Evolutionary conservation across 2,888 invertebrate genomes (phyloP).

Genomic region (Drosophila anomalata): DNA sequence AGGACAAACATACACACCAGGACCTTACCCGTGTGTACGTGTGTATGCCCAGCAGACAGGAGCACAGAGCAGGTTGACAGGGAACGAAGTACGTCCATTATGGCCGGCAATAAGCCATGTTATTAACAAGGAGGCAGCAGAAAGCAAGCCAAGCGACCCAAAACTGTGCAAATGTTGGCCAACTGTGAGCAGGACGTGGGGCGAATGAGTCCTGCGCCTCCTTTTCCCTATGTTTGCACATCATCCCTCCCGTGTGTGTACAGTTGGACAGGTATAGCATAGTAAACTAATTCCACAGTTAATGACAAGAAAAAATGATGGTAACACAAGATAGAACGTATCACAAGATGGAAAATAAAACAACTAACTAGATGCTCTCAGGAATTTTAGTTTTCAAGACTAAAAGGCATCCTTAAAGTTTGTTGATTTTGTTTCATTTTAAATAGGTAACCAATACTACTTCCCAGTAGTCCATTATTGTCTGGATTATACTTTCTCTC

Average conservation of each 20-base stretch:
- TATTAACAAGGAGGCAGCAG: slow-evolving; percentile 60
- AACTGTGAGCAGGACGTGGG: slow-evolving; percentile 42
- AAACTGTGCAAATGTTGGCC: slow-evolving; percentile 71
- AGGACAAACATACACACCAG: slow-evolving; percentile 11
- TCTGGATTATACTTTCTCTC: background rate
- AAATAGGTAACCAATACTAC: background rate
- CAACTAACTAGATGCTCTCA: background rate
- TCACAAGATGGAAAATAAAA: no score
- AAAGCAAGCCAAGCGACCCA: slow-evolving; percentile 53
- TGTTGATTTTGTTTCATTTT: background rate
- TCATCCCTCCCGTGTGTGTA: slow-evolving; percentile 21
- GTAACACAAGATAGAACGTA: background rate
- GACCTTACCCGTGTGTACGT: slow-evolving; percentile 9
- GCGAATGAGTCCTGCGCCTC: slow-evolving; percentile 21
- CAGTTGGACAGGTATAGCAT: slow-evolving; percentile 45
- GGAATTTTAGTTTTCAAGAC: background rate
- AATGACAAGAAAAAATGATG: slow-evolving; percentile 32
- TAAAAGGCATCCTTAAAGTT: background rate
- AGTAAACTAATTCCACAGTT: slow-evolving; percentile 70
- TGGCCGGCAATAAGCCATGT: slow-evolving; percentile 75
- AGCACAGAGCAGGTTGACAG: slow-evolving; percentile 45
- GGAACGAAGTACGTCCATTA: slow-evolving; percentile 58
- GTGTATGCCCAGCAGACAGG: slow-evolving; percentile 9
- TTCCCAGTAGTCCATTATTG: background rate
- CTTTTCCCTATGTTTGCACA: slow-evolving; percentile 21